Conservation (phyloP, 2,113 vertebrate genomes). For the Alaudala cheleensis region DNA sequence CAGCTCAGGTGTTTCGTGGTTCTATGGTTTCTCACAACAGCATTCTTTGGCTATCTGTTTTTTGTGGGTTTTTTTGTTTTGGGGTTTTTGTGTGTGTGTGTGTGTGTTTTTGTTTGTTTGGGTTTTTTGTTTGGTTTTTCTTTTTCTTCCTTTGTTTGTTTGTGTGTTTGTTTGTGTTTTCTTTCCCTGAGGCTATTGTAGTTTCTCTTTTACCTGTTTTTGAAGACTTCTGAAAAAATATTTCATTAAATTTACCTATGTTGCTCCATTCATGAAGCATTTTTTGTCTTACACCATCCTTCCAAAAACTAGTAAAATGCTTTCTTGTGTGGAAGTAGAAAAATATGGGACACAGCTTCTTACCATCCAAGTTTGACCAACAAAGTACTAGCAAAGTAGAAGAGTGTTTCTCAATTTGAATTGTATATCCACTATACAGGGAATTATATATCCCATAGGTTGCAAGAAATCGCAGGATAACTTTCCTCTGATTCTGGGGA, state of each 20-base stretch:
- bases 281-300: not conserved
- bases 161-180: too few relatives aligned
- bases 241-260: not conserved
- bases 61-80: not conserved
- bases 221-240: not conserved
- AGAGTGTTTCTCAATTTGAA: not conserved
- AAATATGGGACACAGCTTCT: not conserved
- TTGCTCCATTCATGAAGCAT: not conserved
- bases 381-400: not conserved
- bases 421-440: not conserved
- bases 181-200: accelerated
- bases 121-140: not conserved
- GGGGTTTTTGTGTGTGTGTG: not conserved
- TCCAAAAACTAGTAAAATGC: not conserved
- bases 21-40: not conserved
- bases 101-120: too few relatives aligned
- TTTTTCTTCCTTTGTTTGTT: not conserved
- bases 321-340: not conserved
- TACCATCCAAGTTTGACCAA: not conserved
- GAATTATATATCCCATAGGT: not conserved
- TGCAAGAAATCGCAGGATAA: not conserved
- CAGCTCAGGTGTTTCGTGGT: not conserved
- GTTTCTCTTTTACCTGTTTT: not conserved
- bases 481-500: not conserved
- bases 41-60: not conserved